Conservation (phyloP, 2,113 vertebrate genomes). For the Laticauda laticaudata region DNA sequence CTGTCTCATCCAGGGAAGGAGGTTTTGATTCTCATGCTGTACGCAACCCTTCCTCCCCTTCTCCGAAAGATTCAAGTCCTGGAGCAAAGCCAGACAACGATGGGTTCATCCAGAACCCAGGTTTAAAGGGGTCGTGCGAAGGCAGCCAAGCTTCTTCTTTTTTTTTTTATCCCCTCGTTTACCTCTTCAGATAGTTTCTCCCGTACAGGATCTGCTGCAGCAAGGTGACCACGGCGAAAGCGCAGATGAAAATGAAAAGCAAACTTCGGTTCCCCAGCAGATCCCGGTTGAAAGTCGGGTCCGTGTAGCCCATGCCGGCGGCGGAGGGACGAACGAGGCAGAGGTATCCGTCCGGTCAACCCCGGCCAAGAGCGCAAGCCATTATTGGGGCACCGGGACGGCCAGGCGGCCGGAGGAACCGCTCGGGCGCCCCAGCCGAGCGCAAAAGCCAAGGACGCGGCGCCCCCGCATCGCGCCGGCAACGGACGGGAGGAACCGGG, state of each 20-base stretch:
- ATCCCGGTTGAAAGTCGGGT: slow-evolving; percentile 88
- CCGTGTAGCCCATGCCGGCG: slow-evolving; percentile 86
- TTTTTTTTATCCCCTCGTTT: no score
- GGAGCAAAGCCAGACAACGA: neutral
- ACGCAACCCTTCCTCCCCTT: neutral
- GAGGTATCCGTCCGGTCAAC: neutral
- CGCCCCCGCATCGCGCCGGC: neutral
- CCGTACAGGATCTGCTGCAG: slow-evolving; percentile 97
- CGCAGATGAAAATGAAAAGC: slow-evolving; percentile 98
- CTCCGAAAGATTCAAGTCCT: neutral
- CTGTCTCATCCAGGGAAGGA: neutral
- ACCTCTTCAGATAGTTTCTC: slow-evolving; percentile 97
- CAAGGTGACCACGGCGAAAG: slow-evolving; percentile 94
- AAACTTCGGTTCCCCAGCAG: slow-evolving; percentile 93
- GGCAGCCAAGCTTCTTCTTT: no score
- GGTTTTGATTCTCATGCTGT: neutral
- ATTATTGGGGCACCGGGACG: neutral
- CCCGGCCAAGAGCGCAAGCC: neutral
- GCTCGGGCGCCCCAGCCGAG: neutral
- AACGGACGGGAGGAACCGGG: neutral
- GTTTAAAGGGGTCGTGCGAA: neutral
- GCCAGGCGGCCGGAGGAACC: neutral
- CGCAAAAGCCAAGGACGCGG: neutral
- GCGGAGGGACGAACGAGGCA: neutral
- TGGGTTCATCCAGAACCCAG: neutral